Percentiles rank a stretch among this genome's conserved stretches.
phyloP scores from a whole-genome alignment of 2,888 invertebrate species.

The Hypomecis atomaria region DNA sequence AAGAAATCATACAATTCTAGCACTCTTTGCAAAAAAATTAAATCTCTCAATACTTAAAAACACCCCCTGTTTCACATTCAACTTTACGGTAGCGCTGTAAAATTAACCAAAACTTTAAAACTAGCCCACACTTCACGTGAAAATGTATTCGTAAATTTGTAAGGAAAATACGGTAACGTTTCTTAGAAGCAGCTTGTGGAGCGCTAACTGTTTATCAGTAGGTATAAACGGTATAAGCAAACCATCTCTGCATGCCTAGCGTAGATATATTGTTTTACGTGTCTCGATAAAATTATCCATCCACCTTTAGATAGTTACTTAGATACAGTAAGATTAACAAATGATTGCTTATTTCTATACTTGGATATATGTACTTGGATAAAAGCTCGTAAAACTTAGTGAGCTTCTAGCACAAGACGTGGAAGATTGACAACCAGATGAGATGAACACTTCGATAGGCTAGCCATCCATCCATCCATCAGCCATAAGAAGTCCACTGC shows the following conservation, averaged over 20 bases:
- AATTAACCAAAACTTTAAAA: slow-evolving; percentile 30
- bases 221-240: slow-evolving; percentile 12
- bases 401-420: no score
- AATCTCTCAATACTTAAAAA: not conserved
- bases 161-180: slow-evolving; percentile 24
- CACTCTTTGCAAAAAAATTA: not conserved
- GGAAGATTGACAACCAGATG: no score
- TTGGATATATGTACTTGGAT: no score
- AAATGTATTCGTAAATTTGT: slow-evolving; percentile 24
- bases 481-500: no score
- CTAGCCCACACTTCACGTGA: slow-evolving; percentile 24
- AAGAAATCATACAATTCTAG: not conserved
- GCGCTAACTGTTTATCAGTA: slow-evolving; percentile 11
- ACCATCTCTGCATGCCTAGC: slow-evolving; percentile 3
- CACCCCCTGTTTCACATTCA: slow-evolving; percentile 1
- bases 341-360: no score
- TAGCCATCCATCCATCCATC: no score
- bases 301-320: no score
- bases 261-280: no score
- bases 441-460: no score
- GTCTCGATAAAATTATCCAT: not conserved
- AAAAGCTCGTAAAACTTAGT: no score
- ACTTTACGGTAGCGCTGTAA: slow-evolving; percentile 18
- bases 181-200: slow-evolving; percentile 23
- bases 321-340: no score